phyloP scores from a whole-genome alignment of 2,888 invertebrate genomes.

The Cephus runcator region DNA sequence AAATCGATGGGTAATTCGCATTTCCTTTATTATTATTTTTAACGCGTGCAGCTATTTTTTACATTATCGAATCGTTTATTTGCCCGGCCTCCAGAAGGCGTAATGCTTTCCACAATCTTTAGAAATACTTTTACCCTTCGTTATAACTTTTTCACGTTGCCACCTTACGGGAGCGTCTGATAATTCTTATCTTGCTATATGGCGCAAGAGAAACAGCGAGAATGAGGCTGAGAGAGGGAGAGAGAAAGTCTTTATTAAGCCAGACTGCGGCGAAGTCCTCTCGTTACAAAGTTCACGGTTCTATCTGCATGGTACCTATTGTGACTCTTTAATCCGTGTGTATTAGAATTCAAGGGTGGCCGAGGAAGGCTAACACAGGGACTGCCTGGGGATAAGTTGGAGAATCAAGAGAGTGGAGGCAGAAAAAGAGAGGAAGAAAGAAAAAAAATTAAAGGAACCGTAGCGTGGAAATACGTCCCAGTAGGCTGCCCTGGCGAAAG shows the following conservation, averaged over 20 bases:
- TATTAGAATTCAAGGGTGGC: too few species aligned
- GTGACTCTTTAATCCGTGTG: neutral
- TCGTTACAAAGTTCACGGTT: neutral
- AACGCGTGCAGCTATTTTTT: neutral
- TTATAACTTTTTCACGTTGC: slow-evolving; percentile 15
- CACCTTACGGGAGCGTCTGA: slow-evolving; percentile 17
- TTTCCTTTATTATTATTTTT: too few species aligned
- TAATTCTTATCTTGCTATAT: slow-evolving; percentile 31
- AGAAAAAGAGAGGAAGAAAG: slow-evolving; percentile 11
- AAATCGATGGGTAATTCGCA: too few species aligned
- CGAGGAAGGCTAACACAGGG: too few species aligned
- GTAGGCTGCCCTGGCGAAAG: too few species aligned
- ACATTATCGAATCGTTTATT: neutral
- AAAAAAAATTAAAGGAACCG: slow-evolving; percentile 15
- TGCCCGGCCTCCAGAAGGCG: slow-evolving; percentile 4
- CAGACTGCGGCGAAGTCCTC: neutral
- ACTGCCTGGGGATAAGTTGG: too few species aligned
- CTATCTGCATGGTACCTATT: neutral
- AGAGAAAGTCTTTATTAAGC: neutral
- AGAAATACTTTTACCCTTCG: slow-evolving; percentile 21
- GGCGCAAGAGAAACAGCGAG: slow-evolving; percentile 15
- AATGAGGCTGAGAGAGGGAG: slow-evolving; percentile 20
- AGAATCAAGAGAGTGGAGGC: slow-evolving; percentile 16
- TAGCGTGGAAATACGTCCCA: too few species aligned
- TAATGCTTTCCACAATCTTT: slow-evolving; percentile 11